Evolutionary conservation across 2,797 vertebrate species (phyloP), one percentile per base, ranked within the genome.

Genomic region (Eutrigla gurnardus): DNA sequence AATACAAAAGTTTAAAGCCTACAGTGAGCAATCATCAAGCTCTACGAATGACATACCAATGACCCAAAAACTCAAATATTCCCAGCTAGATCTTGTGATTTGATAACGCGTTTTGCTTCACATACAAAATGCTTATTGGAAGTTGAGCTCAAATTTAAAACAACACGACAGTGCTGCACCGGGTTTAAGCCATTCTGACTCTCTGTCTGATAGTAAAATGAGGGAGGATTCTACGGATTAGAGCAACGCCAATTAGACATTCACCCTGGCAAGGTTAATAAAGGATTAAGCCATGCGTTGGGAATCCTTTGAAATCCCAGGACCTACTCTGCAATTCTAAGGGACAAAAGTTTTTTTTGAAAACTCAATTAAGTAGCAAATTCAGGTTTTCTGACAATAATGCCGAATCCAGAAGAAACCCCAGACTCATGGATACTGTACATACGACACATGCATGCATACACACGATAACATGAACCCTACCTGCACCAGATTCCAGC

Each of bases 401-500:
- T 0, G 7, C 50, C 58, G 11, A 69, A 59, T 73, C n/a, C 67
- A 17, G 4, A 33, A 13, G 13, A 71, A n/a, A 43, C 13, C 35
- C 15, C 36, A 65, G 61, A 65, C 49, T 43, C 55, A 63, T 45
- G 57, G 64, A 55, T 42, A 53, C 12, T 32, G 3, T 4, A n/a
- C 14, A 40, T 18, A 13, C 1, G 54, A 25, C 11, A 65, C 53
- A 57, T 11, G 12, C 70, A 68, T 3, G 11, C 9, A 35, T 3
- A 66, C 14, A 57, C 50, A 55, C 33, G 0, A 3, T 14, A 5
- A 72, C 36, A 62, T 43, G 25, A 66, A 35, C 40, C 96, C 94
- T 96, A 99, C 98, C 98, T 99, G 98, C 76, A 99, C 97, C 80
- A 99, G 94, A 90, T 99, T 99, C 98, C 98, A 99, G 77, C 98